Evolutionary conservation across 92 coral and sea anemone species (phyloP), one percentile per base, ranked within the genome.

Genomic region (Umimayanthus chanpuru): DNA sequence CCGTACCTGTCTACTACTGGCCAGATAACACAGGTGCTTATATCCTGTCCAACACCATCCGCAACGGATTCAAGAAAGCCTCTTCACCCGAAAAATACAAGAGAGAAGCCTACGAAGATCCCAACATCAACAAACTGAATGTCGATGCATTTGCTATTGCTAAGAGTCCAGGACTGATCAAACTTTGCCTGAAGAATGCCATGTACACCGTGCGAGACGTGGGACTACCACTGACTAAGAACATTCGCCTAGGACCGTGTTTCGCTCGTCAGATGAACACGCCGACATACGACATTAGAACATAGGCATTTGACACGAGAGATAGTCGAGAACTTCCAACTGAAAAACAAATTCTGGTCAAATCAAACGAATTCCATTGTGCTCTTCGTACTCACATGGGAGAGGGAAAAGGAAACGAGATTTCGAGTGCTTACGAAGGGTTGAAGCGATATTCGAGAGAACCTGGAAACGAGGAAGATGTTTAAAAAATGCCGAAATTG

Each of bases 361-460:
- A 73, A 18, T 73, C 77, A 29, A 73, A 73, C 41, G 18, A 73
- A 3, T 73, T 28, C 40, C 77, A 73, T 73, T 43, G 77, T 43
- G 77, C 77, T 28, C 77, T 73, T 18, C 77, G 77, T 9, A 73
- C 77, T 1, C 77, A 73, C 77, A 43, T 73, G 44, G 78, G 78
- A 73, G 50, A 73, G 38, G 78, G 78, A 32, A 29, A 30, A 29
- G 78, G 78, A 14, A 36, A 32, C 78, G 78, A 73, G n/a, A 74
- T 74, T 14, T 74, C 78, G 78, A 74, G 78, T 74, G 78, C 78
- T 1, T 74, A 74, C 40, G 78, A 74, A 32, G 78, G 78, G 50
- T 36, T 74, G 78, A 74, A 74, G 78, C 38, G 78, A 39, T 74
- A 74, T 25, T 74, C 78, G 50, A 74, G 78, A 38, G 78, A 74